Evolutionary conservation across 2,113 vertebrate genomes (phyloP).

Genomic region (Trematomus loennbergii): DNA sequence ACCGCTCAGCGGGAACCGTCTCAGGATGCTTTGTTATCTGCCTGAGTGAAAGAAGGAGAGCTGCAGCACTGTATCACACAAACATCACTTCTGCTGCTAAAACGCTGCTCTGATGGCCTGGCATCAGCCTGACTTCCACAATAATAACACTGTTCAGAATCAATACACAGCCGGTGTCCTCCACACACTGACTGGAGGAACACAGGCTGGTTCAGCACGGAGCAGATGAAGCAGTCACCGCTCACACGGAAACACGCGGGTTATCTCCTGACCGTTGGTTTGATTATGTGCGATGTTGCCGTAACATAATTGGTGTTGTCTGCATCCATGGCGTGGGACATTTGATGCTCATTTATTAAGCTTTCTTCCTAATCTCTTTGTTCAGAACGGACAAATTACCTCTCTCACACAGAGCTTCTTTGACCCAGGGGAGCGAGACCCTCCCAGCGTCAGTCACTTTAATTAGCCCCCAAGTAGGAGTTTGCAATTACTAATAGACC

Average conservation of each 20-base stretch:
- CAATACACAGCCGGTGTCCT: constrained; percentile 55
- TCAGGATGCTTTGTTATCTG: constrained; percentile 68
- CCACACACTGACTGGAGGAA: constrained; percentile 26
- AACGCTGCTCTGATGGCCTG: constrained; percentile 45
- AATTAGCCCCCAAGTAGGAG: constrained; percentile 98
- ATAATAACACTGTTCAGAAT: constrained; percentile 46
- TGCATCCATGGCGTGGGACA: constrained; percentile 87
- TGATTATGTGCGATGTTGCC: constrained; percentile 73
- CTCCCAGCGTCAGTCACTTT: constrained; percentile 94
- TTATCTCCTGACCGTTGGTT: constrained; percentile 73
- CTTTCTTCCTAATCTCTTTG: constrained; percentile 95
- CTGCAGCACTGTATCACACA: constrained; percentile 56
- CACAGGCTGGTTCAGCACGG: constrained; percentile 31
- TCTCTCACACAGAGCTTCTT: constrained; percentile 94
- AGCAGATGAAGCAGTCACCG: constrained; percentile 54
- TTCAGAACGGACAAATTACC: constrained; percentile 99
- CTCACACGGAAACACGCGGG: constrained; percentile 39
- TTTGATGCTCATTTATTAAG: constrained; percentile 98
- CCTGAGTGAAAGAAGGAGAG: constrained; percentile 56
- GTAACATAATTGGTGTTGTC: constrained; percentile 91
- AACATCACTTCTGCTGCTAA: constrained; percentile 34
- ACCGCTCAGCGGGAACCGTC: constrained; percentile 62
- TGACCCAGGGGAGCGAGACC: constrained; percentile 95
- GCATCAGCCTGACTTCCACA: constrained; percentile 36
- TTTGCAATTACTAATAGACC: constrained; percentile 96